phyloP scores from a whole-genome alignment of 2,888 invertebrate genomes.

The Pterostichus madidus region DNA sequence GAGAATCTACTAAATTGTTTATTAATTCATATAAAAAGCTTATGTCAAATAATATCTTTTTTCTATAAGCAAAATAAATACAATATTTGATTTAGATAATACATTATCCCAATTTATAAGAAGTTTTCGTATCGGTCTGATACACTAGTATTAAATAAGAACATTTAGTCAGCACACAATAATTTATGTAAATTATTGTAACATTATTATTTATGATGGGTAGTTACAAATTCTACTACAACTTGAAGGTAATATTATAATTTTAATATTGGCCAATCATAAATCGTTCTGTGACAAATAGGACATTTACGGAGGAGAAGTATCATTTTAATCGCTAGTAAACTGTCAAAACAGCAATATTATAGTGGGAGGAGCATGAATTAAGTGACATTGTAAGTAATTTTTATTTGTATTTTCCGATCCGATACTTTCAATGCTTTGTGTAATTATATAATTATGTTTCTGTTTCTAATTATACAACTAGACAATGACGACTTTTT shows the following conservation, averaged over 20 bases:
- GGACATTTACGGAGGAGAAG: slow-evolving; percentile 10
- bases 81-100: no score
- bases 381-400: slow-evolving; percentile 2
- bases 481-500: not conserved
- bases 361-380: not conserved
- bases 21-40: no score
- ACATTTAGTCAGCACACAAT: not conserved
- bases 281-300: slow-evolving; percentile 16
- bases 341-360: not conserved
- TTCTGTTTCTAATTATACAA: slow-evolving; percentile 8
- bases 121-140: not conserved
- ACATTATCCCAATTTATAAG: not conserved
- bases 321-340: not conserved
- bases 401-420: not conserved
- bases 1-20: no score
- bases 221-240: slow-evolving; percentile 4
- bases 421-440: not conserved
- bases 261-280: slow-evolving; percentile 16
- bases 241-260: slow-evolving; percentile 22
- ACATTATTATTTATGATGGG: slow-evolving; percentile 16
- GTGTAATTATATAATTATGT: slow-evolving; percentile 9
- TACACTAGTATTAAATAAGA: no score
- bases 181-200: slow-evolving; percentile 17
- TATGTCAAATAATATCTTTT: no score
- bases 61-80: no score